Conservation (phyloP, 1,140 invertebrate genomes). For the Polyergus mexicanus region DNA sequence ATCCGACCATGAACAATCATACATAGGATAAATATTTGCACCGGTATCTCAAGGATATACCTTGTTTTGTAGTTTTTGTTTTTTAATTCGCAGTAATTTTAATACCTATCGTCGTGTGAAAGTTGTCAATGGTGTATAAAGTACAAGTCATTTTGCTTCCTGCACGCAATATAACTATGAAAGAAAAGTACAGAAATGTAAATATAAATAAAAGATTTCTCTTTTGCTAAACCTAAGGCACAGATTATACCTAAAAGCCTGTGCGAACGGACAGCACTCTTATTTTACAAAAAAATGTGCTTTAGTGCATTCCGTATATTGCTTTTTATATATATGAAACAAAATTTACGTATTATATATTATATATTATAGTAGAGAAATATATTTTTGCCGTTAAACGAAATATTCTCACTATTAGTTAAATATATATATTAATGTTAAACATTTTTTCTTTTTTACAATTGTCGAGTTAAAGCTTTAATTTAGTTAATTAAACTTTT, state of each 20-base stretch:
- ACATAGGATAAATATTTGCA: slow-evolving; percentile 4
- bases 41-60: slow-evolving; percentile 46
- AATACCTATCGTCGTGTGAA: slow-evolving; percentile 27
- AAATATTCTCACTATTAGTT: not conserved
- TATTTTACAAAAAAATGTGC: too few relatives aligned
- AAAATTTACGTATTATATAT: too few relatives aligned
- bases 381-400: not conserved
- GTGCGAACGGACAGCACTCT: slow-evolving; percentile 71
- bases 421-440: too few relatives aligned
- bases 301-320: not conserved
- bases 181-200: slow-evolving; percentile 71
- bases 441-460: not conserved
- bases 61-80: slow-evolving; percentile 70
- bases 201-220: slow-evolving; percentile 69
- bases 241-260: slow-evolving; percentile 71
- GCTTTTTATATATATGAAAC: not conserved
- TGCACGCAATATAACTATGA: slow-evolving; percentile 65
- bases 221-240: slow-evolving; percentile 71
- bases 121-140: slow-evolving; percentile 57
- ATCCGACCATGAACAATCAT: not conserved
- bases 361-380: not conserved
- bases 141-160: slow-evolving; percentile 65
- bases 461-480: not conserved
- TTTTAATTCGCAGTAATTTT: slow-evolving; percentile 37
- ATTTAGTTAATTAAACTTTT: not conserved